These are phyloP conservation scores for Aeoliscus strigatus DNA, from an alignment of 2,797 vertebrate genomes.

Conservation along the genomic window DNA sequence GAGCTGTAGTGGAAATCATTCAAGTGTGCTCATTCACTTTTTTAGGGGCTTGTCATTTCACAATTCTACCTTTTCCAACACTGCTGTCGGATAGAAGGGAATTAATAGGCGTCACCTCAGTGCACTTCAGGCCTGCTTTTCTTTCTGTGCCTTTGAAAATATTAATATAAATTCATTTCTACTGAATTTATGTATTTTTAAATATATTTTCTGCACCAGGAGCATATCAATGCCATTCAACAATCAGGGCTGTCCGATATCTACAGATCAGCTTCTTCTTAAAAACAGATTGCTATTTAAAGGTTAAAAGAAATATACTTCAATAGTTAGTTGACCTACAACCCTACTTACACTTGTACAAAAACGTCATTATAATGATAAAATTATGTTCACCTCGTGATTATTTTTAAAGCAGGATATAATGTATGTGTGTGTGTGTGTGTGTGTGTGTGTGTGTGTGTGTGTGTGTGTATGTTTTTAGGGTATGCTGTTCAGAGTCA, in stretches of 20 bases:
- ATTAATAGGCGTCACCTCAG: constrained; percentile 75
- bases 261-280: too few species aligned
- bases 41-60: constrained; percentile 71
- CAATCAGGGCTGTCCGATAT: constrained; percentile 42
- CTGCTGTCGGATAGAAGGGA: constrained; percentile 65
- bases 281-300: too few species aligned
- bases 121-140: constrained; percentile 53
- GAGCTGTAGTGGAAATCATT: constrained; percentile 69
- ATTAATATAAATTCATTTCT: constrained; percentile 60
- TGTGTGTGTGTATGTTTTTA: too few species aligned
- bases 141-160: constrained; percentile 60
- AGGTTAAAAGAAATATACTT: too few species aligned
- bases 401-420: too few species aligned
- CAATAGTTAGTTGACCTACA: too few species aligned
- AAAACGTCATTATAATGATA: too few species aligned
- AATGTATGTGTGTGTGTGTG: too few species aligned
- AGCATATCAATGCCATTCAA: constrained; percentile 48
- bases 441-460: too few species aligned
- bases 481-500: too few species aligned
- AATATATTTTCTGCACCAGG: constrained; percentile 27
- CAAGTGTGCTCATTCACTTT: constrained; percentile 74
- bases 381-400: too few species aligned
- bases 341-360: too few species aligned
- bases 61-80: constrained; percentile 68
- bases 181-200: constrained; percentile 69